Conservation (phyloP, 2,888 invertebrate species). For the Drosophila heteroneura region DNA sequence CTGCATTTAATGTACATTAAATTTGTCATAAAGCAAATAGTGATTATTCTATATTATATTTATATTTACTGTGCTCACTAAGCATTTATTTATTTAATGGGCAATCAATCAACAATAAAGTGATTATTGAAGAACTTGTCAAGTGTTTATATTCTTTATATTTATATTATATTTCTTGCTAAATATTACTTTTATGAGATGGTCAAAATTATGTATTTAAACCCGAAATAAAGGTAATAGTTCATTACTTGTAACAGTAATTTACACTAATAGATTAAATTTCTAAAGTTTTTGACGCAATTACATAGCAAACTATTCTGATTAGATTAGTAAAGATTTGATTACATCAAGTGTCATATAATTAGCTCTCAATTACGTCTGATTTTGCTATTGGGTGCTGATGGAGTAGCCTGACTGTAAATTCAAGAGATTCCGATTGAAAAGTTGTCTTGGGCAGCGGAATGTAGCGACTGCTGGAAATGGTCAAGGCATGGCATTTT, state of each 20-base stretch:
- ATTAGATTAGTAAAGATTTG: background rate
- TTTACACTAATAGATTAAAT: background rate
- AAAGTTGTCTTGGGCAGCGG: constrained; percentile 29
- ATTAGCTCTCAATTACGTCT: background rate
- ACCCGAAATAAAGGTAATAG: background rate
- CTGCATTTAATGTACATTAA: background rate
- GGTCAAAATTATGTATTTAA: fast-evolving
- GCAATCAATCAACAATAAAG: background rate
- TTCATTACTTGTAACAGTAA: background rate
- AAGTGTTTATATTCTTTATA: background rate
- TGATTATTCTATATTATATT: too few relatives aligned
- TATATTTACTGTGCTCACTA: background rate
- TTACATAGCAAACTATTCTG: background rate
- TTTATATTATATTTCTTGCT: background rate
- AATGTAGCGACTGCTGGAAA: constrained; percentile 47
- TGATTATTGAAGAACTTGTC: background rate
- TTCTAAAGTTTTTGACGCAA: background rate
- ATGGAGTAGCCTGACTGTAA: constrained; percentile 16
- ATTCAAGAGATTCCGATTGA: constrained; percentile 14
- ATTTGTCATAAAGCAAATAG: background rate
- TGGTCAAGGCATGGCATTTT: constrained; percentile 41
- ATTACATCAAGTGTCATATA: background rate
- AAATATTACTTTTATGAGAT: background rate
- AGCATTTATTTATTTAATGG: background rate
- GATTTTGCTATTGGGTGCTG: background rate